Conservation (phyloP, 2,113 vertebrate species). For the Dasyurus viverrinus region DNA sequence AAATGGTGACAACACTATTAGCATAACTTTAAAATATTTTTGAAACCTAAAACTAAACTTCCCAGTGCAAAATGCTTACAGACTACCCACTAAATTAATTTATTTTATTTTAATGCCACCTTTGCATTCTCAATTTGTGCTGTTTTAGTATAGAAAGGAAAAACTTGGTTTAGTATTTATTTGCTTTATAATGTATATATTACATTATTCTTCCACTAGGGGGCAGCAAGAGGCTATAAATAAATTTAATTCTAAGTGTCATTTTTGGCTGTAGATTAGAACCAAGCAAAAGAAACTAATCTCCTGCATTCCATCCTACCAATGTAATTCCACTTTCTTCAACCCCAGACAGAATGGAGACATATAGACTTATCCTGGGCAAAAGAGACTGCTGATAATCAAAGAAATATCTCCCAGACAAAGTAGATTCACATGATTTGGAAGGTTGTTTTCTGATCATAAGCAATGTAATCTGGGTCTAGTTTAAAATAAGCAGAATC, state of each 20-base stretch:
- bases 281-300: not conserved
- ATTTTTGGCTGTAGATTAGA: not conserved
- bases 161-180: not conserved
- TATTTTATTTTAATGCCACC: slow-evolving; percentile 2
- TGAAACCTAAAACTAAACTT: not conserved
- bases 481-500: slow-evolving; percentile 30
- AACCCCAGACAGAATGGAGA: slow-evolving; percentile 53
- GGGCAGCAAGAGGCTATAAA: slow-evolving; percentile 52
- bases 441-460: not conserved
- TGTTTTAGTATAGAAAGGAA: not conserved
- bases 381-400: slow-evolving; percentile 47
- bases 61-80: not conserved
- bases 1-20: not conserved
- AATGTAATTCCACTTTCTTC: slow-evolving; percentile 14
- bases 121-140: slow-evolving; percentile 8
- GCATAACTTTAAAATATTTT: not conserved
- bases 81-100: not conserved
- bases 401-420: not conserved
- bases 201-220: slow-evolving; percentile 46
- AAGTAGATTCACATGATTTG: slow-evolving; percentile 45
- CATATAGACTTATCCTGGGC: slow-evolving; percentile 21
- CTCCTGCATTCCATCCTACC: not conserved
- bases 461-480: not conserved
- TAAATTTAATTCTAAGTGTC: not conserved
- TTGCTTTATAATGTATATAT: not conserved